These are phyloP conservation scores for Sander vitreus DNA, from an alignment of 2,113 vertebrate species.

Conservation along the genomic window DNA sequence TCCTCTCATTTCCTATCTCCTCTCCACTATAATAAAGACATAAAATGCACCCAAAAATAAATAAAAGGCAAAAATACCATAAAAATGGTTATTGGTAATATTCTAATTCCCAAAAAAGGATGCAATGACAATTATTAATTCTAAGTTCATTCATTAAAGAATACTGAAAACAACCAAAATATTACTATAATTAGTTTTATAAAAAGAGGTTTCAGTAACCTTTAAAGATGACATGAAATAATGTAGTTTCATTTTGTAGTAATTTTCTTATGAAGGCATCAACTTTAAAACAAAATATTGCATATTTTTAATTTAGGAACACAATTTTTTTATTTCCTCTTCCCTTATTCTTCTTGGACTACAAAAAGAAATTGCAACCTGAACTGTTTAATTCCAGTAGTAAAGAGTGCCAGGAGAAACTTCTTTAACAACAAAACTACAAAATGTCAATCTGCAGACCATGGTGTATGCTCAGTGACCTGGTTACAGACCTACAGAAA, in stretches of 20 bases:
- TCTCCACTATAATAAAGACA: neutral
- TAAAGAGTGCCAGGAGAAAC: conserved; percentile 8
- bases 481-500: conserved; percentile 69
- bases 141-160: neutral
- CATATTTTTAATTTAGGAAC: neutral
- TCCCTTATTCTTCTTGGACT: neutral
- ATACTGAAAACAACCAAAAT: neutral
- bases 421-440: conserved; percentile 20
- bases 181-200: neutral
- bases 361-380: neutral
- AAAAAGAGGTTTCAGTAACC: neutral
- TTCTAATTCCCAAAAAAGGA: neutral
- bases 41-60: neutral
- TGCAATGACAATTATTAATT: neutral
- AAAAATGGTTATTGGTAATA: neutral
- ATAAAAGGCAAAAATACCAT: neutral
- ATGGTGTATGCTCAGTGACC: conserved; percentile 79
- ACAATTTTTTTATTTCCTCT: neutral
- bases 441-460: conserved; percentile 71
- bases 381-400: neutral
- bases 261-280: neutral
- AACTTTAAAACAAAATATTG: neutral
- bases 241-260: neutral
- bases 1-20: conserved; percentile 18
- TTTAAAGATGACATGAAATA: neutral